Percentiles rank a stretch among this genome's conserved stretches.
These are phyloP conservation scores for Tolmerus cingulatus DNA, from an alignment of 2,888 invertebrate species.

Conservation along the genomic window DNA sequence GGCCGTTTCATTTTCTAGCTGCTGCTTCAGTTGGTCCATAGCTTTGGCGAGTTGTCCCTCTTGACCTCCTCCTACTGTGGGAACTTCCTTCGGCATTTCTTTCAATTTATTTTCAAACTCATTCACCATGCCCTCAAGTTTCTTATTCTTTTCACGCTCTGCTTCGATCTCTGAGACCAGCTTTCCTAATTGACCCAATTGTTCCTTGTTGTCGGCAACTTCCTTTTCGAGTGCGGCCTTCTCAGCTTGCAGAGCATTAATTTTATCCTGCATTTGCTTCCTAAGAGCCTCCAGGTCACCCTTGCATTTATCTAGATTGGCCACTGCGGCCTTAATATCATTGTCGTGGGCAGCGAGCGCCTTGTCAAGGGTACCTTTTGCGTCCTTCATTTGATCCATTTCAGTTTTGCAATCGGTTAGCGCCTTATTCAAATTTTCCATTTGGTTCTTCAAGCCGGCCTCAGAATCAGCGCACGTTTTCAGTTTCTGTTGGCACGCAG, in stretches of 20 bases:
- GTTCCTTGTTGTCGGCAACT: background rate
- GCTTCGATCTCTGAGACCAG: conserved; percentile 53
- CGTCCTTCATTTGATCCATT: background rate
- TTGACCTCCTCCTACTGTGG: background rate
- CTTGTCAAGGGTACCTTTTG: background rate
- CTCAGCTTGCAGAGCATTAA: conserved; percentile 14
- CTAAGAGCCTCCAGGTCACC: conserved; percentile 3
- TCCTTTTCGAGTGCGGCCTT: conserved; percentile 5
- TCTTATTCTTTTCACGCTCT: conserved; percentile 51
- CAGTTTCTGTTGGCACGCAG: background rate
- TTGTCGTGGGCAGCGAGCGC: background rate
- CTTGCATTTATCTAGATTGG: conserved; percentile 27
- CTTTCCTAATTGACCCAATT: conserved; percentile 9
- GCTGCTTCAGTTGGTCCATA: conserved; percentile 34
- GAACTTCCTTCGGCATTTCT: conserved; percentile 13
- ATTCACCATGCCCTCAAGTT: conserved; percentile 44
- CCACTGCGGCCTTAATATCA: background rate
- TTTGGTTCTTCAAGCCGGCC: background rate
- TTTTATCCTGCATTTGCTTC: conserved; percentile 3
- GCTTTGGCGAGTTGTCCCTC: background rate
- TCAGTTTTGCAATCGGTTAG: background rate
- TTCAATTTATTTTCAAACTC: conserved; percentile 44
- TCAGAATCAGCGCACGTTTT: background rate
- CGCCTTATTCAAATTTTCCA: background rate
- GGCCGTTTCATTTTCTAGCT: conserved; percentile 32